phyloP scores from a whole-genome alignment of 2,797 vertebrate genomes.

The Xenentodon cancila region DNA sequence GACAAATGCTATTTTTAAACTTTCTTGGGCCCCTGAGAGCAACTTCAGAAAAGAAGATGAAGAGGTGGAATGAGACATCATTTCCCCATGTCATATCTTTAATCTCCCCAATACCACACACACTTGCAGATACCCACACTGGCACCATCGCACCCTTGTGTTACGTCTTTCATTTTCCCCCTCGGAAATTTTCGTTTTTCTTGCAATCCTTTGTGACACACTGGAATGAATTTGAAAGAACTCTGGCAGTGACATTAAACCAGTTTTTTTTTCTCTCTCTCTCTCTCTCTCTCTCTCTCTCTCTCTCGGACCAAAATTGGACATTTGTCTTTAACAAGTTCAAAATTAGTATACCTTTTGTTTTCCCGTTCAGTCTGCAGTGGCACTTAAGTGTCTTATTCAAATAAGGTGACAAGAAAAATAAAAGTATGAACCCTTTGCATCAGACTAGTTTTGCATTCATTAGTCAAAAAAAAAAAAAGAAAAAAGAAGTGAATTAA shows the following conservation, averaged over 20 bases:
- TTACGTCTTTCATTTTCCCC: constrained; percentile 54
- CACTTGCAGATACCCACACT: constrained; percentile 19
- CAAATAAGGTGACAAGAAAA: too few species aligned
- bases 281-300: too few species aligned
- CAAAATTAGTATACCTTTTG: constrained; percentile 40
- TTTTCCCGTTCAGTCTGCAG: too few species aligned
- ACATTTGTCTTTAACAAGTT: constrained; percentile 21
- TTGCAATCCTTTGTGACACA: constrained; percentile 47
- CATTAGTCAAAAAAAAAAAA: too few species aligned
- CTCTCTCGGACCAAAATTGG: background rate
- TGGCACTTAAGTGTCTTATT: too few species aligned
- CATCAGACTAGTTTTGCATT: too few species aligned
- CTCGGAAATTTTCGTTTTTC: constrained; percentile 58
- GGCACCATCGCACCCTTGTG: constrained; percentile 48
- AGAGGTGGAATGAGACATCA: constrained; percentile 67
- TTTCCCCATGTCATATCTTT: constrained; percentile 66
- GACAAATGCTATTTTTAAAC: constrained; percentile 79
- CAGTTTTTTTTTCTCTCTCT: constrained; percentile 44
- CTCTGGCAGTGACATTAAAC: constrained; percentile 36
- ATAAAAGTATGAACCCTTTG: too few species aligned
- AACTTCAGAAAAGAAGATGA: constrained; percentile 51
- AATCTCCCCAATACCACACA: constrained; percentile 45
- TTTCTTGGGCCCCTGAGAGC: constrained; percentile 50
- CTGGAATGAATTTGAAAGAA: constrained; percentile 51
- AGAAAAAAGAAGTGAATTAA: too few species aligned